phyloP scores from a whole-genome alignment of 2,797 vertebrate species.

The Podargus strigoides region DNA sequence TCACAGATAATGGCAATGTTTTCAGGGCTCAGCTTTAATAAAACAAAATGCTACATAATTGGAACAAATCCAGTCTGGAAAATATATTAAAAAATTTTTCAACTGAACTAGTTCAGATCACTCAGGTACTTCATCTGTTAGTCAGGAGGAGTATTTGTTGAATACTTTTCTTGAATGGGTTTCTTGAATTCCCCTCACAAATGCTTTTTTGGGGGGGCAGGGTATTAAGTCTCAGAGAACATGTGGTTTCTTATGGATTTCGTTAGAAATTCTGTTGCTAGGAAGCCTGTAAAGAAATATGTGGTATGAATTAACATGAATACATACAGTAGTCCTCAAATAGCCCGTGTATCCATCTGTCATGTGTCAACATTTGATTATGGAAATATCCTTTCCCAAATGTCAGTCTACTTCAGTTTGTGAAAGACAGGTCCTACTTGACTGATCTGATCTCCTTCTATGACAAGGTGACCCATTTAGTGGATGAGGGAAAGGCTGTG shows the following conservation, averaged over 20 bases:
- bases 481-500: no score
- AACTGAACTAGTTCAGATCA: neutral
- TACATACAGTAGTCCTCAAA: neutral
- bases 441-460: no score
- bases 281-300: constrained; percentile 21
- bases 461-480: no score
- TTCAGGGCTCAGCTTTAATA: neutral
- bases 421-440: no score
- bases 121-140: neutral
- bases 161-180: neutral
- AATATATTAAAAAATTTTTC: neutral
- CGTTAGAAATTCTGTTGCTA: constrained; percentile 38
- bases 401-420: neutral
- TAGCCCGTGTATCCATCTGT: constrained; percentile 20
- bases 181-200: neutral
- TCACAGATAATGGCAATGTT: neutral
- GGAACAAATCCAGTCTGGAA: neutral
- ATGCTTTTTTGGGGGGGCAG: neutral
- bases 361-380: constrained; percentile 27
- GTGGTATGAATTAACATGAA: neutral
- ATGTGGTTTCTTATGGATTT: neutral
- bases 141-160: neutral
- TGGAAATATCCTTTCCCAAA: constrained; percentile 14
- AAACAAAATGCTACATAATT: neutral
- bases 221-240: neutral